Conservation (phyloP, 2,888 invertebrate species). For the Mycalesis mineus region DNA sequence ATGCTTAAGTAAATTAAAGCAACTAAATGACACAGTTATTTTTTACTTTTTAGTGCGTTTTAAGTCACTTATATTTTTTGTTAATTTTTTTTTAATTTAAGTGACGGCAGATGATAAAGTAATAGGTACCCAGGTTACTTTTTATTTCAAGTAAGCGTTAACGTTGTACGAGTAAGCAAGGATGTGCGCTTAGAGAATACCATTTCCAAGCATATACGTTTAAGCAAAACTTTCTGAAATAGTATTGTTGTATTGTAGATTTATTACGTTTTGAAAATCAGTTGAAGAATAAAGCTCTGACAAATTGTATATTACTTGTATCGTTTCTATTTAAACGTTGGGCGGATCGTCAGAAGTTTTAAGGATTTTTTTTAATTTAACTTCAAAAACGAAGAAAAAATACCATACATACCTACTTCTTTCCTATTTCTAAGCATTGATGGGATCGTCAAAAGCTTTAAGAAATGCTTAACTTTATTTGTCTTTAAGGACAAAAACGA, state of each 20-base stretch:
- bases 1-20: too few species aligned
- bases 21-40: too few species aligned
- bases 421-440: neutral
- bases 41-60: too few species aligned
- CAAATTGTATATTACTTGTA: conserved; percentile 10
- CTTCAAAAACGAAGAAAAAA: too few species aligned
- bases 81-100: too few species aligned
- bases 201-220: neutral
- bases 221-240: conserved; percentile 16
- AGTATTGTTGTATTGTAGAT: conserved; percentile 14
- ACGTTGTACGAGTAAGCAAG: neutral
- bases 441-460: neutral
- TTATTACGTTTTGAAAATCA: conserved; percentile 1
- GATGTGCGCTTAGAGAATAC: neutral
- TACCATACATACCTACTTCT: too few species aligned
- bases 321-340: neutral
- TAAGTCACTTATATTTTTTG: too few species aligned
- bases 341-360: neutral
- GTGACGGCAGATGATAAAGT: too few species aligned
- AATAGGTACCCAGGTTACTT: too few species aligned
- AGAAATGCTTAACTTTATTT: too few species aligned
- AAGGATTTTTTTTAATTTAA: too few species aligned
- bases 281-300: conserved; percentile 11
- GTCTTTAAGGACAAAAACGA: too few species aligned
- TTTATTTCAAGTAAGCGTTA: neutral